Percentiles rank a stretch among this genome's conserved stretches.
Conservation (phyloP, 2,113 vertebrate genomes). For the Phrynocephalus versicolor region DNA sequence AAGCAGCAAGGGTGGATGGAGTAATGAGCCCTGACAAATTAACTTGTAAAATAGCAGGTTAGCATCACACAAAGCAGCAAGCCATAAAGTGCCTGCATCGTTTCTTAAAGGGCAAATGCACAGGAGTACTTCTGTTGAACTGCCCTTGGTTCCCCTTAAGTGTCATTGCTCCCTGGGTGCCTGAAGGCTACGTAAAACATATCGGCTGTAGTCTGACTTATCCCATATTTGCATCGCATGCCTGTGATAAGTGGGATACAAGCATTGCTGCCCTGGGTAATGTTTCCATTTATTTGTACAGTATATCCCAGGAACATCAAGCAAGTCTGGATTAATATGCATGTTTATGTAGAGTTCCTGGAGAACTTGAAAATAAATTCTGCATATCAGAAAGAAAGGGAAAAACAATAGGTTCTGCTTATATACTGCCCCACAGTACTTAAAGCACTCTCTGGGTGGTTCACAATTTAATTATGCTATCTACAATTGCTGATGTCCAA, state of each 20-base stretch:
- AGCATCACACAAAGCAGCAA: background rate
- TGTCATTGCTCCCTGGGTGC: background rate
- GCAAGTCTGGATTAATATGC: background rate
- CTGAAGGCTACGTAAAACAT: background rate
- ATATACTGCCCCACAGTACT: no score
- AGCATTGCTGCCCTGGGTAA: background rate
- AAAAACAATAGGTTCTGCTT: no score
- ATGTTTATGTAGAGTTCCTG: background rate
- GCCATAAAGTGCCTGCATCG: background rate
- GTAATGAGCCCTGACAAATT: constrained; percentile 1
- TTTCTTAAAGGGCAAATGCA: background rate
- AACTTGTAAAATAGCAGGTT: constrained; percentile 9
- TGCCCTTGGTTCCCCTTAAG: background rate
- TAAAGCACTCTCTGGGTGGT: no score
- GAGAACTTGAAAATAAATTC: background rate
- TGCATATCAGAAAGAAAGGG: no score
- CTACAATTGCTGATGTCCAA: no score
- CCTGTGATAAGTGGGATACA: background rate
- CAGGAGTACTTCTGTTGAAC: background rate
- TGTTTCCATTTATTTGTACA: background rate
- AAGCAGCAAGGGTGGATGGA: background rate
- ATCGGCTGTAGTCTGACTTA: background rate
- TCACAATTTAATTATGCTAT: no score
- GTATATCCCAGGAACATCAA: background rate
- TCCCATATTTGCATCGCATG: background rate